phyloP scores from a whole-genome alignment of 2,113 vertebrate genomes.

The Meleagris gallopavo region DNA sequence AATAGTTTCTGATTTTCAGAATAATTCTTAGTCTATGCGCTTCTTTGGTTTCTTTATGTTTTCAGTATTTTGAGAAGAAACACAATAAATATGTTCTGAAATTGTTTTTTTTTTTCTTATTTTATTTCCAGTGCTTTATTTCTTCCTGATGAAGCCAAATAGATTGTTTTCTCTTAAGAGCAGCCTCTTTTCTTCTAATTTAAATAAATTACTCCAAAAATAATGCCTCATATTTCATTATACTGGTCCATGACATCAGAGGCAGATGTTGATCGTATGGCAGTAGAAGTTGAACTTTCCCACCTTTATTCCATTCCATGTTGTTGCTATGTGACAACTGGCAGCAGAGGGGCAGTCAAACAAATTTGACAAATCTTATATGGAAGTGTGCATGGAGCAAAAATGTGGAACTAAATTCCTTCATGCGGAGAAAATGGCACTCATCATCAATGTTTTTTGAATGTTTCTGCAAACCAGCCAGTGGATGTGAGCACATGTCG shows the following conservation, averaged over 20 bases:
- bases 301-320: too few species aligned
- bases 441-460: not conserved
- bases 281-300: too few species aligned
- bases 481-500: too few species aligned
- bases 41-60: too few species aligned
- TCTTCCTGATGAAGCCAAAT: not conserved
- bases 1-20: too few species aligned
- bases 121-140: not conserved
- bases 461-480: not conserved
- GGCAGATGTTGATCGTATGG: not conserved
- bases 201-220: not conserved
- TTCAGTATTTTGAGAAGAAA: not conserved
- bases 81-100: not conserved
- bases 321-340: not conserved
- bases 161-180: not conserved
- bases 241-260: not conserved
- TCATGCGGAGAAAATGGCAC: not conserved
- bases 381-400: not conserved
- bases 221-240: not conserved
- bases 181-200: not conserved
- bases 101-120: not conserved
- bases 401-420: not conserved
- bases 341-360: not conserved
- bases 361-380: too few species aligned
- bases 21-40: too few species aligned